A percentile compares a stretch with the other conserved stretches of the same genome.
Evolutionary conservation across 2,888 invertebrate species (phyloP).

Genomic region (Alloscopus bannaensis): DNA sequence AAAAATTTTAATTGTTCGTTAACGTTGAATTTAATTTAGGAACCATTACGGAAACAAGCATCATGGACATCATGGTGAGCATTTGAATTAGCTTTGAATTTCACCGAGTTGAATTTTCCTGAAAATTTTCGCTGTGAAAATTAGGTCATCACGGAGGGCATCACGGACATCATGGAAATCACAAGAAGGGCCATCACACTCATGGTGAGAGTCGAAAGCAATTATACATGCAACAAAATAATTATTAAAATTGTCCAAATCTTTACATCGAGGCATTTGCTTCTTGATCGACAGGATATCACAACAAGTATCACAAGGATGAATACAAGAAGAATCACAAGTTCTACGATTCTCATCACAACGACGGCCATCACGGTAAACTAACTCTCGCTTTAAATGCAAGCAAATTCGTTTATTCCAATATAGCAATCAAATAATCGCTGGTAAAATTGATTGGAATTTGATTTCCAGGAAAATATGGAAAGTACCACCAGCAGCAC

Average conservation of each 20-base stretch:
- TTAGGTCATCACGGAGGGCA: conserved; percentile 44
- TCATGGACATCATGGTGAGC: conserved; percentile 55
- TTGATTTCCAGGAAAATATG: conserved; percentile 47
- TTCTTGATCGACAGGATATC: conserved; percentile 64
- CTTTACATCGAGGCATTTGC: neutral
- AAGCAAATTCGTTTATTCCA: too few species aligned
- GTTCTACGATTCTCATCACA: conserved; percentile 73
- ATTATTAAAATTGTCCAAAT: too few species aligned
- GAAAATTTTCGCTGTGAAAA: neutral
- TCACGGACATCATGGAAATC: conserved; percentile 55
- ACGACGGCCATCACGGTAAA: conserved; percentile 73
- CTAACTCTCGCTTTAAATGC: too few species aligned
- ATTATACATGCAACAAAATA: too few species aligned
- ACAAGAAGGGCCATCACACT: conserved; percentile 59
- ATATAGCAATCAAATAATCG: neutral
- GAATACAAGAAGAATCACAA: conserved; percentile 68
- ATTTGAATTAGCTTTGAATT: neutral
- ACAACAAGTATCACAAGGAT: conserved; percentile 71
- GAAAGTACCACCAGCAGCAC: conserved; percentile 69
- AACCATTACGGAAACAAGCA: conserved; percentile 60
- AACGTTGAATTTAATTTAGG: too few species aligned
- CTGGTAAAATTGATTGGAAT: too few species aligned
- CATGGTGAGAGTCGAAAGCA: conserved; percentile 39
- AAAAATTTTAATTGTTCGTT: too few species aligned
- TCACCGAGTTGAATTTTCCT: neutral